Evolutionary conservation across 2,888 invertebrate species (phyloP), one percentile per base, ranked within the genome.

Genomic region (Cheilosia grossa): DNA sequence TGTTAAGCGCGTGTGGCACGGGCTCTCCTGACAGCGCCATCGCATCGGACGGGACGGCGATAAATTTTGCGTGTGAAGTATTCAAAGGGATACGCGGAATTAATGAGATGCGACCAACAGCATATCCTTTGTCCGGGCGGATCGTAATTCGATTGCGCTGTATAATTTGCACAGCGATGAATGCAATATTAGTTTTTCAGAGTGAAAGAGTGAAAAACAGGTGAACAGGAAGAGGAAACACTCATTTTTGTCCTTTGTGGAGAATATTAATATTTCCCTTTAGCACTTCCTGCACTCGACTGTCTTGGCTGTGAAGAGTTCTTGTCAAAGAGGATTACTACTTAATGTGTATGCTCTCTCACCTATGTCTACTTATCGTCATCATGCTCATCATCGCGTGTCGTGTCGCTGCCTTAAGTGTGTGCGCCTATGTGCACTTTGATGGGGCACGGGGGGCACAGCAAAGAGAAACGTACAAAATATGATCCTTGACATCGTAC

Each of bases 281-380:
- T 59, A 4, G 33, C 30, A 42, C 44, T 54, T 33, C 67, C 54
- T 56, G 49, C 69, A 64, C 72, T 72, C 51, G 7, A 54, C 53
- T 73, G 69, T 53, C 51, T 64, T 30, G 51, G 33, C 59, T 72
- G 27, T 72, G 21, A 70, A 72, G 77, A 42, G 67, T 67, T 37
- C 85, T 85, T 81, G 69, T 81, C 85, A 81, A 77, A 85, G 77
- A 67, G 75, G 81, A 85, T 85, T 85, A 80, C 64, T 80, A 70
- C 59, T 73, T 66, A 64, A 74, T 83, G 69, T 72, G 72, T 77
- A 63, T 81, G 51, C 72, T 72, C 85, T 81, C 81, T 66, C 51
- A 54, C 27, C 15, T 63, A 70, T 72, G 85, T 81, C 81, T 81
- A 56, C 81, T 85, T 85, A 72, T 81, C 81, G 53, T 85, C 73